Evolutionary conservation across 1,140 invertebrate species (phyloP).

Genomic region (Drosophila azteca): DNA sequence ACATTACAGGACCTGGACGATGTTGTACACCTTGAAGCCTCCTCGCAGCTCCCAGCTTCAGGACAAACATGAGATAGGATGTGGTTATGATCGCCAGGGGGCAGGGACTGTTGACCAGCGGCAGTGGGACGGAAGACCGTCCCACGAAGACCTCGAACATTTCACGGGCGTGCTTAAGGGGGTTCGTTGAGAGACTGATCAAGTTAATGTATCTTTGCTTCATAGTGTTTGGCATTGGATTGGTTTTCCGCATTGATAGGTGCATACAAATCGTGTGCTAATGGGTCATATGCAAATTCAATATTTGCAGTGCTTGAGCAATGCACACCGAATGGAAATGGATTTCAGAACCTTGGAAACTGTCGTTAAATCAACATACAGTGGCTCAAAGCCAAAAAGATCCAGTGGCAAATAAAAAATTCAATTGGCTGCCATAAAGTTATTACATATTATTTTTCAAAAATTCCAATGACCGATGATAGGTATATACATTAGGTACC

Average conservation of each 20-base stretch:
- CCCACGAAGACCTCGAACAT: conserved; percentile 39
- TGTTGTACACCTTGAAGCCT: conserved; percentile 91
- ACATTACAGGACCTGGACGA: conserved; percentile 85
- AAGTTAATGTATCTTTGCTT: background rate
- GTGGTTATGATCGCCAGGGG: conserved; percentile 89
- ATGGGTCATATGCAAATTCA: background rate
- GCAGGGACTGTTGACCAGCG: conserved; percentile 89
- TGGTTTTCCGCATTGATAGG: background rate
- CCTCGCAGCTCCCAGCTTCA: conserved; percentile 87
- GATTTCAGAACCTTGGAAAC: too few relatives aligned
- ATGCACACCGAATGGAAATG: too few relatives aligned
- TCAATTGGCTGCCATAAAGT: too few relatives aligned
- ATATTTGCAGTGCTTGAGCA: background rate
- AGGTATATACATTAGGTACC: too few relatives aligned
- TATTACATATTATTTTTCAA: too few relatives aligned
- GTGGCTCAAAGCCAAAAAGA: too few relatives aligned
- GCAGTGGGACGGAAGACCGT: conserved; percentile 56
- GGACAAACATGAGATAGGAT: conserved; percentile 88
- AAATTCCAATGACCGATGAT: too few relatives aligned
- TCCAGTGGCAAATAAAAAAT: too few relatives aligned
- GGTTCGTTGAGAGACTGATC: background rate
- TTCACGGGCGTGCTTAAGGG: background rate
- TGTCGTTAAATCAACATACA: too few relatives aligned
- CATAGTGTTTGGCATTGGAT: background rate
- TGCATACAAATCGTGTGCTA: conserved; percentile 3